These are phyloP conservation scores for Peromyscus nudipes DNA, from an alignment of 2,797 vertebrate species.

Conservation along the genomic window DNA sequence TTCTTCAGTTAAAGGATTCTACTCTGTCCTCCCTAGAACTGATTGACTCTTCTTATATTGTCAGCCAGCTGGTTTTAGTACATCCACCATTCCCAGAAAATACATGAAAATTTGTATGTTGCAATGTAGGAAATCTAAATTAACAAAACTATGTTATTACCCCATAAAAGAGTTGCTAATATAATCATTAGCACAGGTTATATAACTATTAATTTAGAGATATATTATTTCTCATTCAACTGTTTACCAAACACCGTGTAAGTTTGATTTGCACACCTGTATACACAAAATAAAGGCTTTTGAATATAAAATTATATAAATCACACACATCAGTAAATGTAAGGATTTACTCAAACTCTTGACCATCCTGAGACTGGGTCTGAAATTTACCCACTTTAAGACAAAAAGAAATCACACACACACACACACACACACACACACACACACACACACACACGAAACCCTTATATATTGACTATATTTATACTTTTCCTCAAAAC, in stretches of 20 bases:
- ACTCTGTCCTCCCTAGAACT: neutral
- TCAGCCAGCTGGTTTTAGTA: neutral
- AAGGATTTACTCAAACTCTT: neutral
- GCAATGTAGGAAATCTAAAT: neutral
- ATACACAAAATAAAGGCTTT: neutral
- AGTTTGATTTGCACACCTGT: neutral
- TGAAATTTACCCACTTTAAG: neutral
- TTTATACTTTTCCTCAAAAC: neutral
- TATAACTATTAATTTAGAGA: neutral
- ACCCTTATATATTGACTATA: too few species aligned
- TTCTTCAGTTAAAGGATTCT: neutral
- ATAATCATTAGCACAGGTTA: neutral
- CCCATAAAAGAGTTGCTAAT: neutral
- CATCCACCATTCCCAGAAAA: neutral
- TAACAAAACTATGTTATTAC: neutral
- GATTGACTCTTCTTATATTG: neutral
- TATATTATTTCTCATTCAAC: neutral
- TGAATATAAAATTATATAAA: neutral
- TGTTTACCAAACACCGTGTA: neutral
- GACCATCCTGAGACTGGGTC: neutral
- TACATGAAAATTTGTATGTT: constrained; percentile 8
- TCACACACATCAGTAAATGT: neutral
- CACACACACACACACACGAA: neutral
- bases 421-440: neutral
- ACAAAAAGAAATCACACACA: neutral